Percentiles rank a stretch among this genome's conserved stretches.
phyloP scores from a whole-genome alignment of 2,888 invertebrate genomes.

The Aplocera efformata region DNA sequence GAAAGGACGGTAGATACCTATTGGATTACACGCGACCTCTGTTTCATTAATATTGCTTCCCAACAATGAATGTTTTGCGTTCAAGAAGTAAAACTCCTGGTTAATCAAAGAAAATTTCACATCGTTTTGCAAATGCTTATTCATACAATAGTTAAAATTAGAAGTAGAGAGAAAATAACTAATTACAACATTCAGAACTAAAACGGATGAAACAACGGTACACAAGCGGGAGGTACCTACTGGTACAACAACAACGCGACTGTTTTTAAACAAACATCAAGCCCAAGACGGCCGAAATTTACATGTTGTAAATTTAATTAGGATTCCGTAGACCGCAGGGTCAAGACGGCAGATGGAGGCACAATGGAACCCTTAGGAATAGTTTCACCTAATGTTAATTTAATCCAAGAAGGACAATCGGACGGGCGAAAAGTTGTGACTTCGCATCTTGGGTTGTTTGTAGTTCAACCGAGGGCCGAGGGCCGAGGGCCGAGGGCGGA shows the following conservation, averaged over 20 bases:
- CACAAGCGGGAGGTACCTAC: too few relatives aligned
- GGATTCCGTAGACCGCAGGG: slow-evolving; percentile 63
- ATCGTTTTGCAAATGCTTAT: too few relatives aligned
- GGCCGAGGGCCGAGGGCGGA: slow-evolving; percentile 18
- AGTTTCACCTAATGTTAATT: slow-evolving; percentile 78
- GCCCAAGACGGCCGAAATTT: slow-evolving; percentile 59
- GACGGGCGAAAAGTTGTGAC: slow-evolving; percentile 63
- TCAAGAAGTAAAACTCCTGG: too few relatives aligned
- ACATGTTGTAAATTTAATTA: slow-evolving; percentile 79
- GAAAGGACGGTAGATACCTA: too few relatives aligned
- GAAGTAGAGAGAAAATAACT: too few relatives aligned
- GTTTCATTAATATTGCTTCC: too few relatives aligned
- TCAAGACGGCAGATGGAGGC: slow-evolving; percentile 43
- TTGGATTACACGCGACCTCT: too few relatives aligned
- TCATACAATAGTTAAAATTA: too few relatives aligned
- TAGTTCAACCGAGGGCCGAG: slow-evolving; percentile 32
- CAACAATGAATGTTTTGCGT: too few relatives aligned
- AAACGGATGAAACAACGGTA: too few relatives aligned
- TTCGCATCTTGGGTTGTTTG: slow-evolving; percentile 59
- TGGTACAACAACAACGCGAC: slow-evolving; percentile 33
- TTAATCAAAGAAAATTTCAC: too few relatives aligned
- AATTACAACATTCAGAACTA: too few relatives aligned
- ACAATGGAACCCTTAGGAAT: slow-evolving; percentile 57
- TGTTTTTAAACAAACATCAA: slow-evolving; percentile 58
- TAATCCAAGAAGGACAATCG: slow-evolving; percentile 74